Evolutionary conservation across 2,113 vertebrate species (phyloP), one percentile per base, ranked within the genome.

Genomic region (Brachyhypopomus gauderio): DNA sequence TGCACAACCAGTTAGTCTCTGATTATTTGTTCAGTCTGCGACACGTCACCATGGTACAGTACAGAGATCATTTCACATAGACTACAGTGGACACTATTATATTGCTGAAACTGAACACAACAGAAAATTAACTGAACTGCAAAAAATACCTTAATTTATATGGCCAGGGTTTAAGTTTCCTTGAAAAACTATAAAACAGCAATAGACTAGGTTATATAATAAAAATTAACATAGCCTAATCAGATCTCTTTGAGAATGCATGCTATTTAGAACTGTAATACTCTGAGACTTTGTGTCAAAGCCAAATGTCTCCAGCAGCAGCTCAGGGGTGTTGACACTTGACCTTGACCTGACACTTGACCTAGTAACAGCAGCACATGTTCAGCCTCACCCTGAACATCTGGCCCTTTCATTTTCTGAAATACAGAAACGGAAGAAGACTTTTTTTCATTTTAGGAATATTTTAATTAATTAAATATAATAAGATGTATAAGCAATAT

Each of bases 401-500:
- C 5, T 45, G 41, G 41, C 2, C 45, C 45, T 41, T 41, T 41
- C 41, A 41, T 41, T 41, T 41, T 41, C 41, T 41, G 41, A 41
- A 41, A 52, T 52, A 52, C 45, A 52, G 45, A 52, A 14, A 7
- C 62, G 19, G 3, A 71, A n/a, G 22, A 48, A 45, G 45, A 72
- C 63, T 72, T 45, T 72, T 55, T 19, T 64, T 55, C 23, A 55
- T 64, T 11, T 23, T 56, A 3, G 66, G 64, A 38, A 63, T 25
- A 74, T 56, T 66, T 38, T 34, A 41, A 17, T 20, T 25, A 38
- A 77, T 41, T 25, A 45, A 45, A 11, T 27, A 41, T 34, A 69
- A 58, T 60, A 78, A 70, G 17, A 38, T 25, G 75, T 70, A 63
- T 64, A 74, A 80, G 79, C 71, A 80, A 80, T 74, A 80, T 55